Evolutionary conservation across 1,140 invertebrate genomes (phyloP), one percentile per base, ranked within the genome.

Genomic region (Thalassaphorura encarpata): DNA sequence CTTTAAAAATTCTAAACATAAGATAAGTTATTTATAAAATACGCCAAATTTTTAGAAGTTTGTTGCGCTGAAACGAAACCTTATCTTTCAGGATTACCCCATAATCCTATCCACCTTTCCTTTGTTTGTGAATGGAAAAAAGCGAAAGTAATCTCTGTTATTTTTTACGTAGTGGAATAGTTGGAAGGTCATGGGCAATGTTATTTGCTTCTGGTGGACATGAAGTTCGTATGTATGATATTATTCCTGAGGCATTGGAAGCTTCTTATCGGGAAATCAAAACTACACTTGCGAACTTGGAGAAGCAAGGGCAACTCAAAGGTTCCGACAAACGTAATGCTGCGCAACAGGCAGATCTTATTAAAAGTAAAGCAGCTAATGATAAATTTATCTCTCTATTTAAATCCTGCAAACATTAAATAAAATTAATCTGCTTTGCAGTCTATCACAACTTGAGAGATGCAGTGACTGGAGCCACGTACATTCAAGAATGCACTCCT

Each of bases 181-280:
- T 97, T 60, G 93, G 92, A 8, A 79, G 84, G 50, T 94, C 89
- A 66, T 97, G 90, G 89, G 83, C 91, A 0, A 95, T 97, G 90
- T 72, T 97, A 2, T 97, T 94, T 73, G 89, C 89, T 0, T 82
- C 85, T n/a, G 87, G 83, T 26, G 90, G 89, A 6, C 95, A 93
- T 69, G 73, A 85, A 68, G 90, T 96, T 13, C 73, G 73, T 3
- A 74, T 97, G 27, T 96, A 83, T 69, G 92, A 97, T 68, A 81
- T 90, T 31, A 73, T 84, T 24, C 75, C 79, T 13, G 74, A 83
- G 48, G 86, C 88, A 70, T 79, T 94, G 23, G 69, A 77, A 15
- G 78, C 76, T 42, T 89, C 89, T 0, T 68, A 92, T 0, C 73
- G 74, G 21, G 81, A 87, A 64, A 86, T 95, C 40, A 70, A 81